These are phyloP conservation scores for Eudorcas thomsonii DNA, from an alignment of 2,113 vertebrate genomes.

Conservation along the genomic window DNA sequence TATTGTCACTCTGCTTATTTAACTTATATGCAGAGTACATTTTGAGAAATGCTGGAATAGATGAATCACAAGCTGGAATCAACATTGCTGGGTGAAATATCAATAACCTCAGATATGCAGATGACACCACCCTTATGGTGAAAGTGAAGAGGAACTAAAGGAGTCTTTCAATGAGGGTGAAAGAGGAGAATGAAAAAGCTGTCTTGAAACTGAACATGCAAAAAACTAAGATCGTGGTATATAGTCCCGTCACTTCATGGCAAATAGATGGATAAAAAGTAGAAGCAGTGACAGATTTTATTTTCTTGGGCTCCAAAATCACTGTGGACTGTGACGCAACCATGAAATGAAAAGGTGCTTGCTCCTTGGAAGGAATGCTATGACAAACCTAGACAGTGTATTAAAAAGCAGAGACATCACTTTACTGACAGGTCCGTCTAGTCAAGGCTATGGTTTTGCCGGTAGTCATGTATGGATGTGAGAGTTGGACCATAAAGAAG, in stretches of 20 bases:
- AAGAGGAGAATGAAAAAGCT: neutral
- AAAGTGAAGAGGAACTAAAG: neutral
- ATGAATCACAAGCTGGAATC: neutral
- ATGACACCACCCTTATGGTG: neutral
- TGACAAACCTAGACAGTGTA: fast-evolving
- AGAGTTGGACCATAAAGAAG: neutral
- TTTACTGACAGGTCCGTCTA: fast-evolving
- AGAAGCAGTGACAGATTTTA: neutral
- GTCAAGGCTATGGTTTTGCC: neutral
- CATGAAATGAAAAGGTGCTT: neutral
- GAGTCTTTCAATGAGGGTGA: neutral
- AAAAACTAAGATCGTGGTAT: neutral
- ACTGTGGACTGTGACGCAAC: neutral
- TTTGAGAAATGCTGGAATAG: neutral
- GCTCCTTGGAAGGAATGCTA: neutral
- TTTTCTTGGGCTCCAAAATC: neutral
- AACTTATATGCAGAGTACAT: neutral
- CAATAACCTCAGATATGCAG: neutral
- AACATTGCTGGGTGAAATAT: neutral
- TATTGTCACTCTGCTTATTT: neutral
- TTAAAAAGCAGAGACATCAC: neutral
- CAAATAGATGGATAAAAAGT: neutral
- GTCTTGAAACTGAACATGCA: neutral
- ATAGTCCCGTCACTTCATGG: neutral
- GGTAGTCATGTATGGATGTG: neutral